Evolutionary conservation across 2,888 invertebrate genomes (phyloP).

Genomic region (Cephus pygmeus): DNA sequence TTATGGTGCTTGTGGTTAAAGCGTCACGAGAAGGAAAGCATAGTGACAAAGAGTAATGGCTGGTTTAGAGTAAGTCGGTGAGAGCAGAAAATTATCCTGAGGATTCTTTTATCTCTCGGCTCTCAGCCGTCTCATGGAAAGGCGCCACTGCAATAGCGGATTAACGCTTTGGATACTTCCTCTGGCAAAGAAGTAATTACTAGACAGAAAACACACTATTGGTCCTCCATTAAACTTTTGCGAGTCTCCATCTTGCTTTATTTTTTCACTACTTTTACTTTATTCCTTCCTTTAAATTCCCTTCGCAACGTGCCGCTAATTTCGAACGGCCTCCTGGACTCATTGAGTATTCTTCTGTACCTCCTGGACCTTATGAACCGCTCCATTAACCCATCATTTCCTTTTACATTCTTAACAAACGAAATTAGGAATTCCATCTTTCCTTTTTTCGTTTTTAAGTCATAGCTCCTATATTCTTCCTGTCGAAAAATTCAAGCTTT

Average conservation of each 20-base stretch:
- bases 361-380: not conserved
- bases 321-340: not conserved
- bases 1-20: not conserved
- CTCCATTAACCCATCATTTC: not conserved
- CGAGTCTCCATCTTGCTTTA: constrained; percentile 11
- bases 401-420: not conserved
- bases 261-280: constrained; percentile 10
- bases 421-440: not conserved
- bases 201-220: not conserved
- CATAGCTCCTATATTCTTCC: not conserved
- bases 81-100: not conserved
- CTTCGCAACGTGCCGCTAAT: not conserved
- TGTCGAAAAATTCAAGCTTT: not conserved
- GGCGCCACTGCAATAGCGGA: not conserved
- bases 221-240: not conserved
- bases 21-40: constrained; percentile 12
- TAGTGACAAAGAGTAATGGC: constrained; percentile 35
- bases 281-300: not conserved
- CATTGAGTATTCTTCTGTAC: not conserved
- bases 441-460: not conserved
- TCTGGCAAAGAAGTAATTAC: not conserved
- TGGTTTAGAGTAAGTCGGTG: constrained; percentile 23
- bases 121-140: not conserved
- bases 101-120: constrained; percentile 1
- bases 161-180: not conserved